Evolutionary conservation across 2,797 vertebrate species (phyloP).

Genomic region (Etheostoma perlongum): DNA sequence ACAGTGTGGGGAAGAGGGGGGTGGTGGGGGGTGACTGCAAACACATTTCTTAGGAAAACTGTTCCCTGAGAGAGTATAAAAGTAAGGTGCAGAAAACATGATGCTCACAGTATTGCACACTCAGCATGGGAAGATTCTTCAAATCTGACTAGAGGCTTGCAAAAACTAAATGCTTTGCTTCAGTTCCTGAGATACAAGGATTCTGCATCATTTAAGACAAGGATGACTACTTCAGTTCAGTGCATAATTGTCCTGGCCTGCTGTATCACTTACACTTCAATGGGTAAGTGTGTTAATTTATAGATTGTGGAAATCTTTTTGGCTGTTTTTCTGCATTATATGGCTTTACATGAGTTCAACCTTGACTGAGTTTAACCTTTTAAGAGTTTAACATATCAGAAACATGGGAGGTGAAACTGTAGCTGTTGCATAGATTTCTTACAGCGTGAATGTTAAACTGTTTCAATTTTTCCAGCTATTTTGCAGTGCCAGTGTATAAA

Average conservation of each 20-base stretch:
- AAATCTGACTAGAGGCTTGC: not conserved
- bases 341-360: not conserved
- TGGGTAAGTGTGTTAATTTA: not conserved
- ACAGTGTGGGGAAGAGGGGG: fast-evolving
- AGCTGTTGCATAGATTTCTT: not conserved
- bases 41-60: slow-evolving; percentile 12
- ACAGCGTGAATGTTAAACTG: not conserved
- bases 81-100: not conserved
- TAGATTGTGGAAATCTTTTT: not conserved
- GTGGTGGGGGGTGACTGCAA: too few species aligned
- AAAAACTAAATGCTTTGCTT: not conserved
- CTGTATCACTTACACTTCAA: not conserved
- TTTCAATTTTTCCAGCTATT: not conserved
- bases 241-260: slow-evolving; percentile 50
- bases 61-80: not conserved
- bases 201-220: slow-evolving; percentile 7
- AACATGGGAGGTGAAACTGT: not conserved
- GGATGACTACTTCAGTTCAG: slow-evolving; percentile 30
- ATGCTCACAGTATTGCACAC: not conserved
- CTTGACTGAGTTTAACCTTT: too few species aligned
- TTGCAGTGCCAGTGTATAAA: not conserved
- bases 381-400: not conserved
- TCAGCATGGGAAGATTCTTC: not conserved
- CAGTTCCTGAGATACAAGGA: not conserved
- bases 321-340: not conserved